A percentile compares a stretch with the other conserved stretches of the same genome.
These are phyloP conservation scores for Isotomurus palustris DNA, from an alignment of 2,888 invertebrate genomes.

Conservation along the genomic window DNA sequence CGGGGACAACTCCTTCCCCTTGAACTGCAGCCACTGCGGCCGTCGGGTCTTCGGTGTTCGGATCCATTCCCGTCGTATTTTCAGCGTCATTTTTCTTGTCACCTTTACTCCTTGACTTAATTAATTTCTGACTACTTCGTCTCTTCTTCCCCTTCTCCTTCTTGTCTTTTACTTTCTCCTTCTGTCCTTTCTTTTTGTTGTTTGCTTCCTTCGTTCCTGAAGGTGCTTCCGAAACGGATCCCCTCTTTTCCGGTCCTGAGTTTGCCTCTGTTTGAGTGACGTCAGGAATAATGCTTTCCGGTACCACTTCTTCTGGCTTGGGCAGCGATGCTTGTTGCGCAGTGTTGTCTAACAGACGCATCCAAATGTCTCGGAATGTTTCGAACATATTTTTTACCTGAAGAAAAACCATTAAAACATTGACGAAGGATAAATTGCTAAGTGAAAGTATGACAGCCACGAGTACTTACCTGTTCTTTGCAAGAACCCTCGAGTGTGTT, in stretches of 20 bases:
- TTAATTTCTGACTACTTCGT: too few species aligned
- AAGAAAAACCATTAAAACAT: too few species aligned
- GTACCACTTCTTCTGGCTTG: background rate
- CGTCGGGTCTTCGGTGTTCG: too few species aligned
- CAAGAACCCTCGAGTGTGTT: conserved; percentile 1
- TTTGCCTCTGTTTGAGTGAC: background rate
- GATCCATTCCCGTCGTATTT: too few species aligned
- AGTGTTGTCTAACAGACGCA: background rate
- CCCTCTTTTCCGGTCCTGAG: background rate
- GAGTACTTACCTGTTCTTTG: conserved; percentile 10
- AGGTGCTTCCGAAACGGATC: background rate
- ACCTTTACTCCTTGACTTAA: too few species aligned
- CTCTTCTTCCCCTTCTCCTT: too few species aligned
- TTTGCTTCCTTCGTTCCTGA: background rate
- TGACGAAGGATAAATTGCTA: too few species aligned
- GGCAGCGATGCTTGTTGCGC: background rate
- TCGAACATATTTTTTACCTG: conserved; percentile 8
- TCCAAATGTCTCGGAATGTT: conserved; percentile 5
- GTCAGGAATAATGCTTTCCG: background rate
- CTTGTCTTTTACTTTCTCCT: too few species aligned
- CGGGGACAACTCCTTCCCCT: too few species aligned
- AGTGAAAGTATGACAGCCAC: too few species aligned
- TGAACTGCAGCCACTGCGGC: too few species aligned
- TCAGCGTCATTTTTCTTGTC: too few species aligned
- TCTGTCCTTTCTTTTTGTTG: background rate